Evolutionary conservation across 2,888 invertebrate species (phyloP).

Genomic region (Sphaerophoria rueppellii): DNA sequence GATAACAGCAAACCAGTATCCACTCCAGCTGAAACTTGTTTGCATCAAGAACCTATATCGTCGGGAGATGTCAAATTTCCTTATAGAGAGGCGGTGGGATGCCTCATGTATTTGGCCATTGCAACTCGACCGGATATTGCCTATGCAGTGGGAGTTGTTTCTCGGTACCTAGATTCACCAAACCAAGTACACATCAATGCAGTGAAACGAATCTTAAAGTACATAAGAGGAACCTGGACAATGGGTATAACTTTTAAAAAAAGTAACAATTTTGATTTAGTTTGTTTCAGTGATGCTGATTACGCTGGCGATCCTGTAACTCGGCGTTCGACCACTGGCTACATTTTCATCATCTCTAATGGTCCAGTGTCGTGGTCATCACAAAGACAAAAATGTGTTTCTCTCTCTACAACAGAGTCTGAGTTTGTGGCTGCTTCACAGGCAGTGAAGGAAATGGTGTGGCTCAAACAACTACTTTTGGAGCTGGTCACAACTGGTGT

Average conservation of each 20-base stretch:
- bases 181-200: neutral
- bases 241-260: neutral
- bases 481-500: conserved; percentile 4
- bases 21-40: conserved; percentile 10
- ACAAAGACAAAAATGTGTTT: conserved; percentile 11
- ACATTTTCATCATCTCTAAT: neutral
- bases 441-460: conserved; percentile 10
- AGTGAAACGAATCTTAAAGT: neutral
- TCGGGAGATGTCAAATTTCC: neutral
- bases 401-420: conserved; percentile 4
- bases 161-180: conserved; percentile 10
- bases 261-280: neutral
- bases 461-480: conserved; percentile 9
- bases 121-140: neutral
- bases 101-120: neutral
- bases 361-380: conserved; percentile 10
- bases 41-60: neutral
- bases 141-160: neutral
- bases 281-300: conserved; percentile 11
- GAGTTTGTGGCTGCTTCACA: conserved; percentile 3
- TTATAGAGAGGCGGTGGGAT: conserved; percentile 8
- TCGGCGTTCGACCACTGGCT: neutral
- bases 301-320: neutral
- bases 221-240: neutral
- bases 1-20: neutral